These are phyloP conservation scores for Euura saliciscinereae DNA, from an alignment of 1,140 invertebrate species.

Conservation along the genomic window DNA sequence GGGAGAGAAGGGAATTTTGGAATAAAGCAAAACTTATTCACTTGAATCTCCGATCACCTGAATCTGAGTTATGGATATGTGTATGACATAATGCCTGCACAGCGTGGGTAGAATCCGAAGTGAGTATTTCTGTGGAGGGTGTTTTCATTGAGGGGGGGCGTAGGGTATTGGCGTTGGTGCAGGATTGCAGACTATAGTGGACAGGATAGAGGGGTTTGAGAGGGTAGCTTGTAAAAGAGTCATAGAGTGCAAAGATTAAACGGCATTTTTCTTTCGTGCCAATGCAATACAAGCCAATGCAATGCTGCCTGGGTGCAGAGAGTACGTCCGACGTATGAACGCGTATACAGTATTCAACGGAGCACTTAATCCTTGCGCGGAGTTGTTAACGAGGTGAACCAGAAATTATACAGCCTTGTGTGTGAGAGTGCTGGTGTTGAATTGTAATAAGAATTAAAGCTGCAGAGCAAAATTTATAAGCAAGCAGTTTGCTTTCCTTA, in stretches of 20 bases:
- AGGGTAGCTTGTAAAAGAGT: not conserved
- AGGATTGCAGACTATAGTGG: too few relatives aligned
- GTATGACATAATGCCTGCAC: too few relatives aligned
- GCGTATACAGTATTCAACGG: not conserved
- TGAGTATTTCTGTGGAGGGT: too few relatives aligned
- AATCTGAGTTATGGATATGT: too few relatives aligned
- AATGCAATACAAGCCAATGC: not conserved
- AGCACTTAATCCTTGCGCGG: not conserved
- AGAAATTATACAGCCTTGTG: not conserved
- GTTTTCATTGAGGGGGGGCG: too few relatives aligned
- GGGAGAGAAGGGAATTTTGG: too few relatives aligned
- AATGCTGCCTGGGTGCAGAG: too few relatives aligned
- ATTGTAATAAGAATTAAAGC: not conserved
- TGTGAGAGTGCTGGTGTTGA: not conserved
- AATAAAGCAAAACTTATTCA: too few relatives aligned
- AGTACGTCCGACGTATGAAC: not conserved
- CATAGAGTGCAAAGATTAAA: not conserved
- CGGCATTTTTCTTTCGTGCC: not conserved
- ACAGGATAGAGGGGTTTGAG: not conserved
- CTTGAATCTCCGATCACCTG: too few relatives aligned
- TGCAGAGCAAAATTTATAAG: not conserved
- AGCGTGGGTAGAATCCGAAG: too few relatives aligned
- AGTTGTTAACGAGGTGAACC: constrained; percentile 7
- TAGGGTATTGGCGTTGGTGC: too few relatives aligned
- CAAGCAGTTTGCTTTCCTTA: not conserved